A percentile compares a stretch with the other conserved stretches of the same genome.
phyloP scores from a whole-genome alignment of 2,797 vertebrate genomes.

The Bradypodion pumilum region DNA sequence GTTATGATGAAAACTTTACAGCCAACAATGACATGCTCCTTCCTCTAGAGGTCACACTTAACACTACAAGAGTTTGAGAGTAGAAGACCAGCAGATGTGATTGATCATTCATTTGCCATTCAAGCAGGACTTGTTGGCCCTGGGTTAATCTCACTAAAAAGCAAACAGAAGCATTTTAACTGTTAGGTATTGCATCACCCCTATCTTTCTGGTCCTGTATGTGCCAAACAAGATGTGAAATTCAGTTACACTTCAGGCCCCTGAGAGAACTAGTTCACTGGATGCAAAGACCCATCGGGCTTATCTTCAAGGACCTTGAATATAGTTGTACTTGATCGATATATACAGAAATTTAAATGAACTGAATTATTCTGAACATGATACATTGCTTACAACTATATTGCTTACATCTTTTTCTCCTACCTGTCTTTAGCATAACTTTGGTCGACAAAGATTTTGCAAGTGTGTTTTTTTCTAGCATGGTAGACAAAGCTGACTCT shows the following conservation, averaged over 20 bases:
- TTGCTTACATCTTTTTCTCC: not conserved
- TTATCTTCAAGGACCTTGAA: constrained; percentile 30
- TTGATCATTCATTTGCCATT: constrained; percentile 18
- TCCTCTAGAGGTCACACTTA: constrained; percentile 24
- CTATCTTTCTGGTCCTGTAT: constrained; percentile 52
- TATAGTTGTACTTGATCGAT: constrained; percentile 33
- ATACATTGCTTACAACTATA: not conserved
- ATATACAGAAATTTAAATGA: not conserved
- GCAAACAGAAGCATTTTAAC: not conserved
- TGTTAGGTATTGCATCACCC: constrained; percentile 32
- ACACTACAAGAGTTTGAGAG: constrained; percentile 18
- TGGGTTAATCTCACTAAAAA: constrained; percentile 30
- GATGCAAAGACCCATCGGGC: not conserved
- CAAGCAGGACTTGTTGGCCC: constrained; percentile 12
- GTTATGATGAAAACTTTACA: constrained; percentile 5
- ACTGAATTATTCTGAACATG: not conserved
- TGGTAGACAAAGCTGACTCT: not conserved
- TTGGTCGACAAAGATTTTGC: not conserved
- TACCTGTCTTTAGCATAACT: not conserved
- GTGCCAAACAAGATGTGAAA: constrained; percentile 53
- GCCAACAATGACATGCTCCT: constrained; percentile 2
- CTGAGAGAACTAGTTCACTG: not conserved
- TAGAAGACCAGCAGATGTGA: not conserved
- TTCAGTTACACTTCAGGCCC: not conserved
- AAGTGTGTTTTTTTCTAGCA: not conserved